These are phyloP conservation scores for Helleia helle DNA, from an alignment of 2,888 invertebrate genomes.

Conservation along the genomic window DNA sequence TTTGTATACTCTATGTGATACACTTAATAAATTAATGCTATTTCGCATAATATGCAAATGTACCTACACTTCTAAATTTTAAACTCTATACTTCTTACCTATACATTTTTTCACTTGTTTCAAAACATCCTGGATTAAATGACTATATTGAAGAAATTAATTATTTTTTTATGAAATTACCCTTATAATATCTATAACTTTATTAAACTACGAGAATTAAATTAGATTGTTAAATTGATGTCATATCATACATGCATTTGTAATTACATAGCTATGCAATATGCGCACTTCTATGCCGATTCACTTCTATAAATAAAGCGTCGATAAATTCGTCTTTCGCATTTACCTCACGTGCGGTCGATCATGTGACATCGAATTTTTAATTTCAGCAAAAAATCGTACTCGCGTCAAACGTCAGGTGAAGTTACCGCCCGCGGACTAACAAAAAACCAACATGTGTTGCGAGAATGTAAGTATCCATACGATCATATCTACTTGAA, in stretches of 20 bases:
- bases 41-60: too few relatives aligned
- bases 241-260: not conserved
- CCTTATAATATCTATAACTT: too few relatives aligned
- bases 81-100: too few relatives aligned
- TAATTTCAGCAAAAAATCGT: slow-evolving; percentile 62
- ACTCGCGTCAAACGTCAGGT: slow-evolving; percentile 56
- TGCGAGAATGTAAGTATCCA: slow-evolving; percentile 54
- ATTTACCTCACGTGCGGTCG: slow-evolving; percentile 43
- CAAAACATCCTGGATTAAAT: too few relatives aligned
- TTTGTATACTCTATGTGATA: too few relatives aligned
- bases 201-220: too few relatives aligned
- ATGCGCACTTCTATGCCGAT: slow-evolving; percentile 1
- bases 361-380: slow-evolving; percentile 53
- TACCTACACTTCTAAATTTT: too few relatives aligned
- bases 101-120: too few relatives aligned
- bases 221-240: not conserved
- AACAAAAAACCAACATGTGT: slow-evolving; percentile 59
- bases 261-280: not conserved
- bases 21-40: too few relatives aligned
- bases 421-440: slow-evolving; percentile 50
- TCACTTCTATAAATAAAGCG: slow-evolving; percentile 18
- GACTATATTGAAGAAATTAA: not conserved
- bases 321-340: too few relatives aligned
- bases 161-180: too few relatives aligned
- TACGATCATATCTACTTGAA: slow-evolving; percentile 68